Conservation (phyloP, 2,888 invertebrate species). For the Chaetoderma sp. region DNA sequence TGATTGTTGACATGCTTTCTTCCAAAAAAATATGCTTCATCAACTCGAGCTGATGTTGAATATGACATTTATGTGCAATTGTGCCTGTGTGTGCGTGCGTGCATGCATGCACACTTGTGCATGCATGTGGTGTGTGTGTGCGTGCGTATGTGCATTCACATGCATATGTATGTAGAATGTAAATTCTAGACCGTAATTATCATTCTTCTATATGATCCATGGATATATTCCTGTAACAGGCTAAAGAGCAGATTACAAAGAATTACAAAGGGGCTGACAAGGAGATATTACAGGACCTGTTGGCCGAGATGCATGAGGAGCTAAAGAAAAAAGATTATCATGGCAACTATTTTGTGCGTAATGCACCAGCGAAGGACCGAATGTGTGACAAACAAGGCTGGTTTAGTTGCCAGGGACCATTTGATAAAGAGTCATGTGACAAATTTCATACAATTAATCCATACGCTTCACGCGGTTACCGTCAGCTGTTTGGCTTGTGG, state of each 20-base stretch:
- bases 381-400: conserved; percentile 64
- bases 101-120: too few relatives aligned
- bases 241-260: conserved; percentile 58
- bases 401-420: conserved; percentile 65
- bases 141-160: too few relatives aligned
- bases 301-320: conserved; percentile 40
- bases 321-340: conserved; percentile 54
- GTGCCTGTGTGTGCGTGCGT: too few relatives aligned
- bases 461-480: conserved; percentile 52
- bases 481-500: conserved; percentile 59
- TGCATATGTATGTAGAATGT: too few relatives aligned
- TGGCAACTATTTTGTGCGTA: conserved; percentile 52
- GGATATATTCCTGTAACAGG: conserved; percentile 44
- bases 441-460: conserved; percentile 57
- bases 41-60: too few relatives aligned
- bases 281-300: conserved; percentile 36
- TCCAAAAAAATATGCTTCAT: too few relatives aligned
- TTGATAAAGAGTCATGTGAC: conserved; percentile 51
- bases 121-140: too few relatives aligned
- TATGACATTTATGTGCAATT: too few relatives aligned
- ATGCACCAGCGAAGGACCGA: conserved; percentile 40
- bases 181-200: too few relatives aligned
- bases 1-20: too few relatives aligned
- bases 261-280: conserved; percentile 42
- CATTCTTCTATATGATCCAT: too few relatives aligned